A percentile compares a stretch with the other conserved stretches of the same genome.
These are phyloP conservation scores for Ormyrus pomaceus DNA, from an alignment of 2,888 invertebrate genomes.

Conservation along the genomic window DNA sequence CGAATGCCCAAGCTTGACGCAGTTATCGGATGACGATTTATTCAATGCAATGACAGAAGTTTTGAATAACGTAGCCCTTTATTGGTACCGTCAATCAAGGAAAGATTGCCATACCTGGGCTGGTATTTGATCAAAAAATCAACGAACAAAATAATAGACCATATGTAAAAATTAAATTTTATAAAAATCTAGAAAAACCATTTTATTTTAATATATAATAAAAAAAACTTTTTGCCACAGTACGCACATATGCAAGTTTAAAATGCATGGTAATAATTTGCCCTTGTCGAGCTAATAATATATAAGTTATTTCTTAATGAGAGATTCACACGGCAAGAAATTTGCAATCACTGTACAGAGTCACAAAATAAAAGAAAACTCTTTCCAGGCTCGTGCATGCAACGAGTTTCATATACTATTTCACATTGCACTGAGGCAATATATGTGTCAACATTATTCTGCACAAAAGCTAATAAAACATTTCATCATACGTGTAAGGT, in stretches of 20 bases:
- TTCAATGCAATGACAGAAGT: background rate
- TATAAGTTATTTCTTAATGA: slow-evolving; percentile 32
- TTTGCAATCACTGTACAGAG: slow-evolving; percentile 47
- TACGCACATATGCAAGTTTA: slow-evolving; percentile 13
- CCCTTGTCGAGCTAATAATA: slow-evolving; percentile 26
- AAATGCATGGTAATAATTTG: slow-evolving; percentile 25
- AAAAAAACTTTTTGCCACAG: slow-evolving; percentile 25
- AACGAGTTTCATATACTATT: slow-evolving; percentile 26
- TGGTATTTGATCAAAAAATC: background rate
- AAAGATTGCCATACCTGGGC: background rate
- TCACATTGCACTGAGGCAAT: slow-evolving; percentile 20
- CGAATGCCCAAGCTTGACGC: background rate
- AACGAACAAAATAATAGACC: no score
- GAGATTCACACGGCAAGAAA: slow-evolving; percentile 53
- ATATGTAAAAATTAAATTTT: no score
- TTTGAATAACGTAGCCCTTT: background rate
- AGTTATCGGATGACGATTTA: background rate
- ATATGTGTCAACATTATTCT: slow-evolving; percentile 32
- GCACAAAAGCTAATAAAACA: slow-evolving; percentile 33
- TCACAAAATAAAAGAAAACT: slow-evolving; percentile 32
- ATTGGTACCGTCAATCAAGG: background rate
- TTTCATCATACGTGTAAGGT: slow-evolving; percentile 42
- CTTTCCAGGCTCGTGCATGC: slow-evolving; percentile 20
- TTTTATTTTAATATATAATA: no score
- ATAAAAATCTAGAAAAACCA: no score